Evolutionary conservation across 2,797 vertebrate species (phyloP).

Genomic region (Fratercula arctica): DNA sequence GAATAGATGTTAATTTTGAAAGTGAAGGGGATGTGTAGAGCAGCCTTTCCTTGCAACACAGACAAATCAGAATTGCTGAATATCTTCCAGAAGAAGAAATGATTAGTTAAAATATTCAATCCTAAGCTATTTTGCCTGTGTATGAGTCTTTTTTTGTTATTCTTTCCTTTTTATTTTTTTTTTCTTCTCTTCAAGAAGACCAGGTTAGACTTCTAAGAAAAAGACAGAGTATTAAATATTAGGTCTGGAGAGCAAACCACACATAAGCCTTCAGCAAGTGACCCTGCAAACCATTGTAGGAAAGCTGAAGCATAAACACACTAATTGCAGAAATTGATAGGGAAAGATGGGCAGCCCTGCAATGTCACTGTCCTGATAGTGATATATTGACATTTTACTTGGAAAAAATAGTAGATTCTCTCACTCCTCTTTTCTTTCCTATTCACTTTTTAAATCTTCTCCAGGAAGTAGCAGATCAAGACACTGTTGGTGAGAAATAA

Average conservation of each 20-base stretch:
- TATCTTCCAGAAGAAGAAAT: neutral
- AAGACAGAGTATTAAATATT: neutral
- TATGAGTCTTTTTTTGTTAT: no score
- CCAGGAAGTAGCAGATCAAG: neutral
- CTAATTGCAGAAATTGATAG: neutral
- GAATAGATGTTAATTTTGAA: neutral
- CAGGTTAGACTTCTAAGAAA: neutral
- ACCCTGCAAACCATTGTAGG: neutral
- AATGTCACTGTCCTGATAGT: neutral
- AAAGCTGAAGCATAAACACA: neutral
- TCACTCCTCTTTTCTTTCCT: neutral
- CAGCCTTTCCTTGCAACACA: neutral
- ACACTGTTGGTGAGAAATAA: neutral
- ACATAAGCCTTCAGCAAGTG: neutral
- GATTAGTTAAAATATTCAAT: neutral
- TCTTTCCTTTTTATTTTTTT: no score
- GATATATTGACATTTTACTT: neutral
- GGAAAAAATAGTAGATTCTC: neutral
- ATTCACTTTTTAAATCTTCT: neutral
- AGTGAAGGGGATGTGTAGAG: neutral
- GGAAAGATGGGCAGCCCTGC: neutral
- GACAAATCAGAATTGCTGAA: neutral
- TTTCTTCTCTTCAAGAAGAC: rapidly evolving
- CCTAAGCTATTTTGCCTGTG: neutral
- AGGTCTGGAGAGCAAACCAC: neutral